These are phyloP conservation scores for Syngnathus rostellatus DNA, from an alignment of 2,797 vertebrate species.

Conservation along the genomic window DNA sequence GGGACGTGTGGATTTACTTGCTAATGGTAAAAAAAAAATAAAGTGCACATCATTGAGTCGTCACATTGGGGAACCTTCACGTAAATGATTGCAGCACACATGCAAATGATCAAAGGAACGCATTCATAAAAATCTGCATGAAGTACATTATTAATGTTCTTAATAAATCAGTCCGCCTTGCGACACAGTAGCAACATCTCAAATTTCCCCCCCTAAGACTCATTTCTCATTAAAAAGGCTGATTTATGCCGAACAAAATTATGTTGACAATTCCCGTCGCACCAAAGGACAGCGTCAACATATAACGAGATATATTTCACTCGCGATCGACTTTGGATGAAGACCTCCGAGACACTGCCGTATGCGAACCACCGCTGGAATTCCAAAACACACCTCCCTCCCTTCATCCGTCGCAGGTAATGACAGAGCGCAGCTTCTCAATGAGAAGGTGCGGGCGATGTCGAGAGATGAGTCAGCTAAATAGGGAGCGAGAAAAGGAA, in stretches of 20 bases:
- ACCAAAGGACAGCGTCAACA: conserved; percentile 28
- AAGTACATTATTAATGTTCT: conserved; percentile 32
- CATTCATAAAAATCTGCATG: conserved; percentile 55
- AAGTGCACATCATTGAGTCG: conserved; percentile 14
- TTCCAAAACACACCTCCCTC: conserved; percentile 27
- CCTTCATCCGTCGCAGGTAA: conserved; percentile 44
- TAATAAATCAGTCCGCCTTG: conserved; percentile 54
- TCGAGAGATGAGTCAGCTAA: conserved; percentile 50
- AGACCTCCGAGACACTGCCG: conserved; percentile 14
- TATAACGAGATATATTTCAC: conserved; percentile 32
- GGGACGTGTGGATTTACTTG: conserved; percentile 20
- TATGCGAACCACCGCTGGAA: no score
- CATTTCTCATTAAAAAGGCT: conserved; percentile 53
- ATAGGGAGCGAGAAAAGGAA: conserved; percentile 30
- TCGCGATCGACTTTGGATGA: conserved; percentile 28
- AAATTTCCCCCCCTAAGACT: neutral
- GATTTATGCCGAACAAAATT: conserved; percentile 46
- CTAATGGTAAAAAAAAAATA: conserved; percentile 14
- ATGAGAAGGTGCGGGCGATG: conserved; percentile 46
- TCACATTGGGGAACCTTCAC: conserved; percentile 26
- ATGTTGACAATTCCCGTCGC: conserved; percentile 41
- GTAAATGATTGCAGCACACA: conserved; percentile 48
- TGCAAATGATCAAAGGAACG: conserved; percentile 52
- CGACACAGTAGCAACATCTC: conserved; percentile 21
- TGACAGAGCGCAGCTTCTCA: conserved; percentile 51